A percentile compares a stretch with the other conserved stretches of the same genome.
Conservation (phyloP, 2,797 vertebrate species). For the Chaetodon trifasciatus region DNA sequence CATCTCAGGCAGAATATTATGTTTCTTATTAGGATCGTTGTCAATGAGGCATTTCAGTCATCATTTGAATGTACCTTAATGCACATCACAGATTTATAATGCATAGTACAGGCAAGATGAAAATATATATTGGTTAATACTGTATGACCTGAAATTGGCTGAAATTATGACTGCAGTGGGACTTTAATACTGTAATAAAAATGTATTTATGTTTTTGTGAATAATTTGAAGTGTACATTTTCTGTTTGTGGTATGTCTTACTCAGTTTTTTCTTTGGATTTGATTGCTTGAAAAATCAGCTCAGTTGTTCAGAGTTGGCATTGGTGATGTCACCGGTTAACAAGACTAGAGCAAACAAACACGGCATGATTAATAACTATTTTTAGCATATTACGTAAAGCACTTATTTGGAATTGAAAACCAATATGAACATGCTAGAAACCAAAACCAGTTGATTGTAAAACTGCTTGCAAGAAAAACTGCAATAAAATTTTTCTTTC, state of each 20-base stretch:
- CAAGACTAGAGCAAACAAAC: conserved; percentile 18
- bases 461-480: neutral
- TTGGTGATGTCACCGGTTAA: conserved; percentile 6
- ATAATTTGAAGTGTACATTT: neutral
- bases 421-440: neutral
- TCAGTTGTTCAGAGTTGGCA: conserved; percentile 16
- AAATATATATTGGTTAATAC: neutral
- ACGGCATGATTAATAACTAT: conserved; percentile 3
- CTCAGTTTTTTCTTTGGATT: neutral
- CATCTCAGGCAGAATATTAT: neutral
- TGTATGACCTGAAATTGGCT: neutral
- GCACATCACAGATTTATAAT: neutral
- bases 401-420: conserved; percentile 21
- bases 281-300: neutral
- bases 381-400: conserved; percentile 23
- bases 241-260: neutral
- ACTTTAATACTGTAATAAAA: conserved; percentile 2
- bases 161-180: conserved; percentile 22
- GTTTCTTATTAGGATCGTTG: neutral
- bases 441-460: conserved; percentile 1
- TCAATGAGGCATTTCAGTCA: too few species aligned
- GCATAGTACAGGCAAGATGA: neutral
- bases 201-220: conserved; percentile 13
- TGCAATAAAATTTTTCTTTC: neutral
- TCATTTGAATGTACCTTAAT: neutral